Evolutionary conservation across 2,113 vertebrate genomes (phyloP), one percentile per base, ranked within the genome.

Genomic region (Menidia beryllina): DNA sequence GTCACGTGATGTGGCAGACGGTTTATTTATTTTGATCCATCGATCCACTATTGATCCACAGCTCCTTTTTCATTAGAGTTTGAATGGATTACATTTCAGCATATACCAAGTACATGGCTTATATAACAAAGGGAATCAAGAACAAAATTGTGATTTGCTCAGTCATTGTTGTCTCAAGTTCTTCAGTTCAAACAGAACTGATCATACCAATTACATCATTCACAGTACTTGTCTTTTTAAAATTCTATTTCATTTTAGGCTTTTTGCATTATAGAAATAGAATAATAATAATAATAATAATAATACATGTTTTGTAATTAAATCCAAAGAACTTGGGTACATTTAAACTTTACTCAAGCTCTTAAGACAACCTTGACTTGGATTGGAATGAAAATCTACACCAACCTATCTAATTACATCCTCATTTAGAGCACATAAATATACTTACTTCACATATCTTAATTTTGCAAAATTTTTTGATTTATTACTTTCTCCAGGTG

Each of bases 401-500:
- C 10, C 10, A 34, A 8, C 7, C 5, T 34, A 34, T 34, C 10
- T 6, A 34, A 34, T 34, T 6, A 34, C 7, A 34, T 1, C 30
- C 30, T 34, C 30, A 34, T 34, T 21, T 48, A 67, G 38, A 45
- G 25, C 13, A n/a, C 73, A 68, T 60, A 66, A 80, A 71, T 48
- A 55, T 63, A 12, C 19, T 43, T 39, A 80, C 72, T 60, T n/a
- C n/a, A n/a, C n/a, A n/a, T n/a, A n/a, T n/a, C n/a, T n/a, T n/a
- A n/a, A n/a, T n/a, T n/a, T n/a, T n/a, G n/a, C n/a, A 66, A 14
- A 75, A 63, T 70, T 53, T 34, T 64, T 72, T 71, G 48, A 49
- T 66, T 69, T 49, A 73, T 75, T 74, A 57, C 45, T 72, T 48
- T 81, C 25, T 77, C 49, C 47, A 77, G 70, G 47, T 69, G 0